Evolutionary conservation across 92 coral and sea anemone genomes (phyloP).

Genomic region (Epizoanthus illoricatus): DNA sequence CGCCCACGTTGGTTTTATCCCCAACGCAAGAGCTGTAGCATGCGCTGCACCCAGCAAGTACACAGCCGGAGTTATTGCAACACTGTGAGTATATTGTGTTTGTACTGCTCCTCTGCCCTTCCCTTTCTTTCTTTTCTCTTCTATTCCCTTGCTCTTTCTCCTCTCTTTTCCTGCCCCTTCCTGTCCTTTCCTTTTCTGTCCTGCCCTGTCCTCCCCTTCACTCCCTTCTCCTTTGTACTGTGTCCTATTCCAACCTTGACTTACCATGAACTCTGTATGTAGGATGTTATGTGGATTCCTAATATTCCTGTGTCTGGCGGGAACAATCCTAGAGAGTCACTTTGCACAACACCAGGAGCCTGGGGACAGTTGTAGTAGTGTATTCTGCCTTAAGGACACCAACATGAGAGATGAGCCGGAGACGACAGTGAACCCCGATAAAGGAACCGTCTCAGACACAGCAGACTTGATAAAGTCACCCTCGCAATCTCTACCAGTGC

Average conservation of each 20-base stretch:
- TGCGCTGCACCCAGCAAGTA: conserved; percentile 80
- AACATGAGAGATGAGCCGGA: not conserved
- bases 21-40: conserved; percentile 30
- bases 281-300: conserved; percentile 80
- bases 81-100: conserved; percentile 67
- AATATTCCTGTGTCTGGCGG: conserved; percentile 71
- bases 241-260: too few relatives aligned
- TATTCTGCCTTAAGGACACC: not conserved
- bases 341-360: not conserved
- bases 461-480: conserved; percentile 6
- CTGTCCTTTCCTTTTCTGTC: not conserved
- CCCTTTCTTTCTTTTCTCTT: not conserved
- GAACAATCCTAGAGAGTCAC: conserved; percentile 67
- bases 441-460: not conserved
- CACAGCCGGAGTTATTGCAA: conserved; percentile 69
- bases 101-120: not conserved
- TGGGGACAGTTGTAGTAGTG: not conserved
- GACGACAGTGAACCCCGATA: conserved; percentile 7
- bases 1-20: not conserved
- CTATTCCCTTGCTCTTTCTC: not conserved
- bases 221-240: too few relatives aligned
- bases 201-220: not conserved
- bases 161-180: not conserved
- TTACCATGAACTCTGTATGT: not conserved
- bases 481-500: not conserved